phyloP scores from a whole-genome alignment of 1,140 invertebrate species.

The Chelonus insularis region DNA sequence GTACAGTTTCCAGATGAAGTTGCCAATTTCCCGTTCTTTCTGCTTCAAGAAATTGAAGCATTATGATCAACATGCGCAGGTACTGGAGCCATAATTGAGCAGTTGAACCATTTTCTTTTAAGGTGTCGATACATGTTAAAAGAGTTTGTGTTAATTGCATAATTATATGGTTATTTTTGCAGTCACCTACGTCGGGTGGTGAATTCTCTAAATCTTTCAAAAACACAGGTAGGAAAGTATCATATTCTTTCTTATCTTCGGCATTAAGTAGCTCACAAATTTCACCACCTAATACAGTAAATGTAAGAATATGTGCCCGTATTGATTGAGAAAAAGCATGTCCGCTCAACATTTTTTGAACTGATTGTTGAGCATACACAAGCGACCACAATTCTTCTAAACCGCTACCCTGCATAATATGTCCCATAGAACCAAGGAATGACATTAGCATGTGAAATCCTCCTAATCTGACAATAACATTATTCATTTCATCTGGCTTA shows the following conservation, averaged over 20 bases:
- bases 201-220: background rate
- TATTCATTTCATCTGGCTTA: background rate
- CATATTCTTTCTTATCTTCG: background rate
- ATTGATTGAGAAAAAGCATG: constrained; percentile 45
- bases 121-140: background rate
- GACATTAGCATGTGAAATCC: constrained; percentile 47
- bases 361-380: no score
- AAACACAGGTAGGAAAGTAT: background rate
- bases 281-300: constrained; percentile 39
- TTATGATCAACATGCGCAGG: constrained; percentile 27
- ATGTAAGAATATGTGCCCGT: constrained; percentile 44
- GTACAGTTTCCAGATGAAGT: constrained; percentile 36
- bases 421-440: constrained; percentile 48
- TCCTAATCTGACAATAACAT: constrained; percentile 34
- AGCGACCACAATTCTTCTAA: no score
- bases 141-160: background rate
- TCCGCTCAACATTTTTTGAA: no score
- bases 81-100: constrained; percentile 35
- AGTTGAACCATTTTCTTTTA: constrained; percentile 20
- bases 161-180: background rate
- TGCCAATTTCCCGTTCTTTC: constrained; percentile 40
- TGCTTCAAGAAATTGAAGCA: constrained; percentile 37
- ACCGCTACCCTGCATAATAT: constrained; percentile 52
- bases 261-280: constrained; percentile 32
- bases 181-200: background rate